Base-by-base conservation (phyloP, 2,113 vertebrate genomes). In the Sinocyclocheilus anophthalmus region DNA sequence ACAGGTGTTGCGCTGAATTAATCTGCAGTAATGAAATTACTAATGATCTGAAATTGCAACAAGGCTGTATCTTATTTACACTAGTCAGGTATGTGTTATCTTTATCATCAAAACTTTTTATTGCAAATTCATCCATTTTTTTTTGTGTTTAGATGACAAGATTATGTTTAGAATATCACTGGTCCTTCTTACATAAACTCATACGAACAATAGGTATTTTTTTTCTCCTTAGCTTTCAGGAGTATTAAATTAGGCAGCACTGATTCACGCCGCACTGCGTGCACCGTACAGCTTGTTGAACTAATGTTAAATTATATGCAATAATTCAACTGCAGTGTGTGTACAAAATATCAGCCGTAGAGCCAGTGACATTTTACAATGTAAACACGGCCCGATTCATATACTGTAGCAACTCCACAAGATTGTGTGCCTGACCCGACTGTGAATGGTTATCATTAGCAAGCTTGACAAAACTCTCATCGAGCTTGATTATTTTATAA, bases 311-410 rank as follows among this genome's bases (percentile, higher is more conserved):
- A 57, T 3, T 37, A 59, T 61, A 67, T 55, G 61, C 53, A 81
- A 72, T 81, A 55, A 75, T 77, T 81, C 80, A 87, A 80, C 80
- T 87, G 80, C 50, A 26, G 79, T 79, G 55, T 63, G 57, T 75
- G 69, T 72, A 75, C 70, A 48, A 70, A 70, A 84, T 24, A 39
- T 73, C 67, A 55, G 45, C 37, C 30, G 53, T 86, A 76, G 70
- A 77, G 85, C 67, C 76, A n/a, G 30, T 83, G 72, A 77, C 30
- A 76, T 87, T 76, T 83, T 69, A 67, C 80, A 76, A 57, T 83
- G 80, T 87, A 87, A 87, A 83, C 80, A 87, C 61, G 9, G 55
- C 61, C 61, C 50, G 14, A 12, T 77, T 87, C 75, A 76, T 83
- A 69, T 67, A 69, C 72, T 82, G 70, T 50, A 86, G n/a, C 70